phyloP scores from a whole-genome alignment of 2,113 vertebrate genomes.

The Seriola quinqueradiata region DNA sequence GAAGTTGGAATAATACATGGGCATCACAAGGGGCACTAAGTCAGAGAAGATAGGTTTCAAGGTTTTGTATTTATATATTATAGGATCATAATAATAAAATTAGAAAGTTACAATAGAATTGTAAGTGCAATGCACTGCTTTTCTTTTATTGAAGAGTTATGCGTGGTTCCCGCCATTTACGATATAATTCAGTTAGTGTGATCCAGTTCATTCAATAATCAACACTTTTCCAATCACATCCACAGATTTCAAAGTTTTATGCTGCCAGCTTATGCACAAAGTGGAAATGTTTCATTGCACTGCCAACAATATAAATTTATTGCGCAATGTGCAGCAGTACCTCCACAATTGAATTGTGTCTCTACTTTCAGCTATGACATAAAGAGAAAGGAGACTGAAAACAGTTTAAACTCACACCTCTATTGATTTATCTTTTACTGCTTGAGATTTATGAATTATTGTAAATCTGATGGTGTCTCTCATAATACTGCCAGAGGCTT shows the following conservation, averaged over 20 bases:
- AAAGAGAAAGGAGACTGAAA: slow-evolving; percentile 64
- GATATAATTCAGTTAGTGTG: not conserved
- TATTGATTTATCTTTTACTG: slow-evolving; percentile 80
- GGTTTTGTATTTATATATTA: not conserved
- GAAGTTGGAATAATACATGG: not conserved
- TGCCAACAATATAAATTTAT: slow-evolving; percentile 40
- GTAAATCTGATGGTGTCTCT: slow-evolving; percentile 79
- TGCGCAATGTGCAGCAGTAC: slow-evolving; percentile 45
- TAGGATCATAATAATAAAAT: not conserved
- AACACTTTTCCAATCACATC: slow-evolving; percentile 24
- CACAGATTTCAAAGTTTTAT: not conserved
- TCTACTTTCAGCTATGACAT: slow-evolving; percentile 64
- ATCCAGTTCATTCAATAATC: not conserved
- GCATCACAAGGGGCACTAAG: not conserved
- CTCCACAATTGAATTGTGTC: slow-evolving; percentile 64
- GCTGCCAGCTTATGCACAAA: slow-evolving; percentile 25
- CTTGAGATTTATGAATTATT: slow-evolving; percentile 81
- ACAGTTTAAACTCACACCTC: slow-evolving; percentile 74
- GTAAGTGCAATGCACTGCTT: not conserved
- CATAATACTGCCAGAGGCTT: slow-evolving; percentile 73
- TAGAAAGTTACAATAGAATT: not conserved
- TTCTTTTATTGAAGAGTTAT: not conserved
- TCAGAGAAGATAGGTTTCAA: not conserved
- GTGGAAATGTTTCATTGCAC: slow-evolving; percentile 25
- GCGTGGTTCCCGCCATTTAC: not conserved